Evolutionary conservation across 2,797 vertebrate genomes (phyloP), one percentile per base, ranked within the genome.

Genomic region (Heteromormyrus szaboi): DNA sequence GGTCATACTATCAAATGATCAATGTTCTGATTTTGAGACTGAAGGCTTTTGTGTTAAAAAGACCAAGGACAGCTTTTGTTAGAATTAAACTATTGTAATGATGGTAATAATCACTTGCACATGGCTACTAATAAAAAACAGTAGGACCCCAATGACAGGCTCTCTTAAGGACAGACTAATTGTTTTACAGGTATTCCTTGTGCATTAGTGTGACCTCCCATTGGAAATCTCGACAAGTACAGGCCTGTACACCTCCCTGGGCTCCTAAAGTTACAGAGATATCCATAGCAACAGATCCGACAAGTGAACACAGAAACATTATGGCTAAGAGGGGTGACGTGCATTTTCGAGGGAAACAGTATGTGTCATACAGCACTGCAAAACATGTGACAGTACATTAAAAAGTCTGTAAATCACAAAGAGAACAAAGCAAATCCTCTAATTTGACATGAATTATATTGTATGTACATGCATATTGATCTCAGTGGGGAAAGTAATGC

Each of bases 221-320:
- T 17, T 51, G 56, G 81, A 85, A 59, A 84, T 44, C 88, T 79
- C 17, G 33, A 85, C 41, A 65, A 37, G 41, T 44, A 33, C 4
- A 62, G 50, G 7, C 48, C 54, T 29, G 81, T 62, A 48, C n/a
- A 41, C 53, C 22, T 19, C 54, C 22, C 81, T 33, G 44, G 41
- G 2, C 54, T 88, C 17, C 12, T 79, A 9, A 88, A n/a, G 54
- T 59, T 33, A 53, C 22, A 54, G 33, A 17, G 17, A 54, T 85
- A 51, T 44, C 88, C 88, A 89, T 68, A 54, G 56, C 17, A 51
- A 89, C 81, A 85, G 25, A 84, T 37, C 41, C 11, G 2, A 89
- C 53, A 25, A 25, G 17, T n/a, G 41, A 81, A 88, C 51, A 88
- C 19, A 50, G 54, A 29, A 50, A 83, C 25, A 25, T 65, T 87